Conservation (phyloP, 2,888 invertebrate genomes). For the Steinernema carpocapsae region DNA sequence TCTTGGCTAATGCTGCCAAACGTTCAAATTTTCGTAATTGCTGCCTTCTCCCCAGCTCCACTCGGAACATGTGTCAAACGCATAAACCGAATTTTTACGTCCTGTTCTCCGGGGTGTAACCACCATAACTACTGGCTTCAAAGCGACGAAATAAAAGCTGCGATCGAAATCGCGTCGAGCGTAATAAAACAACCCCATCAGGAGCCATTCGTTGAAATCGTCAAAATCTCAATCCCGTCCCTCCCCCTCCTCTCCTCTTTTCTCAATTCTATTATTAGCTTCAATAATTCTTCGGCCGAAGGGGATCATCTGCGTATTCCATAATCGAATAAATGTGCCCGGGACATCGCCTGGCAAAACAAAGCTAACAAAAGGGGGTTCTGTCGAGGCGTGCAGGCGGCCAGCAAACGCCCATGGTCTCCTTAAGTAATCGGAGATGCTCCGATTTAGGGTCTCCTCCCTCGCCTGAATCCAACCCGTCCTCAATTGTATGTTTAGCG, state of each 20-base stretch:
- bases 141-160: neutral
- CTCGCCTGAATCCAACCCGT: neutral
- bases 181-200: conserved; percentile 8
- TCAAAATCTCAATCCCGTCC: no score
- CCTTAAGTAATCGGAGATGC: conserved; percentile 19
- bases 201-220: neutral
- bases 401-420: no score
- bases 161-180: neutral
- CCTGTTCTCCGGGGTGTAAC: neutral
- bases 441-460: neutral
- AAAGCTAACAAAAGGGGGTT: conserved; percentile 13
- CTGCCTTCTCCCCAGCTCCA: no score
- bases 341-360: neutral
- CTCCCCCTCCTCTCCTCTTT: no score
- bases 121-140: no score
- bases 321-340: conserved; percentile 16
- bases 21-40: no score
- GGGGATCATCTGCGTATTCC: conserved; percentile 10
- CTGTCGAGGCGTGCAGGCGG: neutral
- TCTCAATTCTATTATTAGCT: conserved; percentile 21
- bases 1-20: no score
- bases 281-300: neutral
- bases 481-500: neutral
- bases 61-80: neutral
- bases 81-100: conserved; percentile 6